Percentiles rank a stretch among this genome's conserved stretches.
phyloP scores from a whole-genome alignment of 2,888 invertebrate genomes.

The Callosobruchus maculatus region DNA sequence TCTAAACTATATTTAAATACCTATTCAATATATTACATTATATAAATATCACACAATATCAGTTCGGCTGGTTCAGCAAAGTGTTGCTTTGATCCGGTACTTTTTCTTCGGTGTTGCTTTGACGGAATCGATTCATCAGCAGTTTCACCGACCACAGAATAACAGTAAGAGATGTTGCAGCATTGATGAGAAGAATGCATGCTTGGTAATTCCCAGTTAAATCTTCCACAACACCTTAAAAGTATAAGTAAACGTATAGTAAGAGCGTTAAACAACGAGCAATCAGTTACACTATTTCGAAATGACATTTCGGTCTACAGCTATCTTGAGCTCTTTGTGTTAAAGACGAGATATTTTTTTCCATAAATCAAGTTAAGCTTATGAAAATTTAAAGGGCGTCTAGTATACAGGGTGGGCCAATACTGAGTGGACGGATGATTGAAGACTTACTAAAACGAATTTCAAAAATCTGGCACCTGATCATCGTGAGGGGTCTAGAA shows the following conservation, averaged over 20 bases:
- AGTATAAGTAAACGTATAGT: background rate
- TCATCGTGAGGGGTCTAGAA: too few relatives aligned
- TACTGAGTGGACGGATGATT: too few relatives aligned
- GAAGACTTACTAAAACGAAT: too few relatives aligned
- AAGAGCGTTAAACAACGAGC: too few relatives aligned
- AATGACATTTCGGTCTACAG: too few relatives aligned
- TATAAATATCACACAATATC: background rate
- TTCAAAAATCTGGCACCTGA: too few relatives aligned
- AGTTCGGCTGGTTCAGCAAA: background rate
- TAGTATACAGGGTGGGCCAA: too few relatives aligned
- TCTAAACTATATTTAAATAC: background rate
- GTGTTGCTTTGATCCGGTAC: slow-evolving; percentile 1
- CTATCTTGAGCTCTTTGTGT: too few relatives aligned
- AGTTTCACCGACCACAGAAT: slow-evolving; percentile 57
- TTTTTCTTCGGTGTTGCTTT: slow-evolving; percentile 1
- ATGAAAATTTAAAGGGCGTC: too few relatives aligned
- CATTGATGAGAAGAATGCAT: slow-evolving; percentile 61
- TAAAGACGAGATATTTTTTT: too few relatives aligned
- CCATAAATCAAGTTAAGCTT: too few relatives aligned
- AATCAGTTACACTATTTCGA: too few relatives aligned
- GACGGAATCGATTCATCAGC: background rate
- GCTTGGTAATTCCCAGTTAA: slow-evolving; percentile 57
- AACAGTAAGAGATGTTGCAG: slow-evolving; percentile 57
- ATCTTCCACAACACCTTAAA: slow-evolving; percentile 57
- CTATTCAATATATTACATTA: background rate